These are phyloP conservation scores for Eretmochelys imbricata DNA, from an alignment of 2,113 vertebrate genomes.

Conservation along the genomic window DNA sequence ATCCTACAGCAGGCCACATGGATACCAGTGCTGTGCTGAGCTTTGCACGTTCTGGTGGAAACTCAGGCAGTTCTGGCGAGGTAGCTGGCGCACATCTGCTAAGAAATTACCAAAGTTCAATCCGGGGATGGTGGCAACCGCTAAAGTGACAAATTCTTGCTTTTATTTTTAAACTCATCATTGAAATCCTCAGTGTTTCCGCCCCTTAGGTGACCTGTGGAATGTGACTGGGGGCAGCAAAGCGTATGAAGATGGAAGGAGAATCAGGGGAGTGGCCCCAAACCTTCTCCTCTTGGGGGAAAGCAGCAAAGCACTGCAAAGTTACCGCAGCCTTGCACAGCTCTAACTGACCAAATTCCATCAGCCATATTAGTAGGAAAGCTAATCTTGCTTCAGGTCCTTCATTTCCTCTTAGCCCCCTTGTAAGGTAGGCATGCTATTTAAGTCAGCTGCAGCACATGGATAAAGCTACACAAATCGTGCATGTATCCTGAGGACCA, in stretches of 20 bases:
- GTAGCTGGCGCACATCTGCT: background rate
- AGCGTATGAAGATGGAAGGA: background rate
- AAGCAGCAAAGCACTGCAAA: accelerated
- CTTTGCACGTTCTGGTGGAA: background rate
- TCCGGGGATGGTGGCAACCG: background rate
- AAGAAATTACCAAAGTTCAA: background rate
- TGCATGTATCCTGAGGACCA: background rate
- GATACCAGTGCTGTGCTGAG: no score
- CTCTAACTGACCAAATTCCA: accelerated
- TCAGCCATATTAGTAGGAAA: background rate
- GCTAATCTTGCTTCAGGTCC: background rate
- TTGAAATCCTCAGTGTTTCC: background rate
- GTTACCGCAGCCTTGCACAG: background rate
- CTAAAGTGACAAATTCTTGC: background rate
- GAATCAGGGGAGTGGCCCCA: background rate
- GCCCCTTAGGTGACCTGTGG: background rate
- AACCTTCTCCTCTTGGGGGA: background rate
- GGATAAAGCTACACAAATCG: background rate
- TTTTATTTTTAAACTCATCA: background rate
- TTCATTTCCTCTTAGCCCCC: background rate
- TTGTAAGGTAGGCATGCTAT: background rate
- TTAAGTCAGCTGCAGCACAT: background rate
- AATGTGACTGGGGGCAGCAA: accelerated
- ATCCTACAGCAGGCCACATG: no score
- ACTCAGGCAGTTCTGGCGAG: background rate